Base-by-base conservation (phyloP, 2,797 vertebrate genomes). In the Tenualosa thibaudeaui region DNA sequence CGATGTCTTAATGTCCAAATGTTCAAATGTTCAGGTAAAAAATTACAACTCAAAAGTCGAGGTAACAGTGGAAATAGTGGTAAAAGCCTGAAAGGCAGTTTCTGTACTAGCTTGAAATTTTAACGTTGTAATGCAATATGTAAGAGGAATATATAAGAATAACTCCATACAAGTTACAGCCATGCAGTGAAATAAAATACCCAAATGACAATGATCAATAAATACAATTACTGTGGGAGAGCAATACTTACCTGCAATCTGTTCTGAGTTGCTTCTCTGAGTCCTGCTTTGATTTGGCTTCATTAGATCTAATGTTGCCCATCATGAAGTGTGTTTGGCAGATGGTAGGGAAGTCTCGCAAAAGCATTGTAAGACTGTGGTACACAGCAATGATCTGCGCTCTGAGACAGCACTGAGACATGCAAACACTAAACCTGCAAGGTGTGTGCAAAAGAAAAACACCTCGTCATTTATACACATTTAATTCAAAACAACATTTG, bases 381-480 rank as follows among this genome's bases (percentile, higher is more conserved):
- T 91, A 94, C 84, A 93, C 90, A 0, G 89, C 91, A 85, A 92
- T 87, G 46, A 96, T 93, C 90, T 96, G 95, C 22, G 91, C 91
- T 90, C 91, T 90, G 43, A 95, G 89, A 53, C 91, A 93, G 22
- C 91, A 87, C 60, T 93, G 93, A 81, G 91, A 94, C 65, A 94
- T 92, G 56, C 0, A 71, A 7, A 22, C 46, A 85, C 81, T 94
- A 84, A 97, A 90, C 84, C 95, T 96, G 90, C 75, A 82, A 15
- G 86, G 1, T n/a, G 40, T 43, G 54, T 8, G 13, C 5, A 37
- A 50, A 31, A 87, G 2, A 78, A 31, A 84, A 19, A 31, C 31
- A 9, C 3, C 58, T 56, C 3, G 5, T 75, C 37, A 51, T 53
- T 83, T 51, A 54, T 49, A 22, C 50, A 17, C 2, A 62, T 26